A percentile compares a stretch with the other conserved stretches of the same genome.
Evolutionary conservation across 2,797 vertebrate genomes (phyloP).

Genomic region (Dallia pectoralis): DNA sequence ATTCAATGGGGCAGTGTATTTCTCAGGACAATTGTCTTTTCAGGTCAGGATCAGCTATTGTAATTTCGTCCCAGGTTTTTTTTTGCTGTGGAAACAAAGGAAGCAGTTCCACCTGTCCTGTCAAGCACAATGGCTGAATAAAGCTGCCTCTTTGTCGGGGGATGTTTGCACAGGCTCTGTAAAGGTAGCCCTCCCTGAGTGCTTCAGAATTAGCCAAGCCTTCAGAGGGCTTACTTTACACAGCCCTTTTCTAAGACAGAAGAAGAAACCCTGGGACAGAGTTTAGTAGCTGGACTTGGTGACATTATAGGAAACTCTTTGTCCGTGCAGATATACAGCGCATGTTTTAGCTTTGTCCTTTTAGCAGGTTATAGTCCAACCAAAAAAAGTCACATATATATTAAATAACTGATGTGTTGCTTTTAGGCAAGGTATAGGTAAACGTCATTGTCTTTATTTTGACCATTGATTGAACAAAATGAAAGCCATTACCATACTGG

Average conservation of each 20-base stretch:
- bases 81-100: constrained; percentile 43
- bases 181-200: constrained; percentile 37
- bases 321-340: neutral
- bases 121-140: constrained; percentile 40
- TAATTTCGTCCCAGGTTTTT: neutral
- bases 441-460: neutral
- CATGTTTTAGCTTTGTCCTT: neutral
- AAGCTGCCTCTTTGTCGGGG: constrained; percentile 28
- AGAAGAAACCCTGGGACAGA: constrained; percentile 17
- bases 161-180: constrained; percentile 49
- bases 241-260: neutral
- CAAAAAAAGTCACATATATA: neutral
- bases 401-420: neutral
- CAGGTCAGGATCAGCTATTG: constrained; percentile 3
- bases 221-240: constrained; percentile 27
- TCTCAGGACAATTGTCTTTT: neutral
- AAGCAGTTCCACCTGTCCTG: constrained; percentile 41
- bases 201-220: constrained; percentile 30
- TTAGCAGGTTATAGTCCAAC: neutral
- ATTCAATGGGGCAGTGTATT: constrained; percentile 2
- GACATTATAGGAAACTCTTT: neutral
- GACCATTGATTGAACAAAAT: neutral
- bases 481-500: neutral
- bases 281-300: neutral
- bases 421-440: neutral